Percentiles rank a stretch among this genome's conserved stretches.
These are phyloP conservation scores for Phasia obesa DNA, from an alignment of 2,888 invertebrate genomes.

Conservation along the genomic window DNA sequence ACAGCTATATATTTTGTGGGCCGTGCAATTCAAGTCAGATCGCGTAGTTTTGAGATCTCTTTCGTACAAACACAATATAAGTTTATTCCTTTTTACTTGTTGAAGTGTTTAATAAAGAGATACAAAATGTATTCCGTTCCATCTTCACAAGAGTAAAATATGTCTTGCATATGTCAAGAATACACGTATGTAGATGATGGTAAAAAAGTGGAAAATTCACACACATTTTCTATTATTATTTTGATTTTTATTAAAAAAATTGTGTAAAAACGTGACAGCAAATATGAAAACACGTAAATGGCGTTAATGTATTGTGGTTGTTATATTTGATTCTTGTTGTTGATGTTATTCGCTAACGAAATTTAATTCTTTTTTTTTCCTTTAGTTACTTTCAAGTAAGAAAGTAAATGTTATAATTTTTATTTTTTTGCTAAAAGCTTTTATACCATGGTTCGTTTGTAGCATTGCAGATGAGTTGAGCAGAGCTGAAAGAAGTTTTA, in stretches of 20 bases:
- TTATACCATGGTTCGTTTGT: slow-evolving; percentile 27
- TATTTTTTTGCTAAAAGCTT: slow-evolving; percentile 55
- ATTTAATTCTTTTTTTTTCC: slow-evolving; percentile 47
- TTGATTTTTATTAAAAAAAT: slow-evolving; percentile 12
- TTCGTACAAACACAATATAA: no score
- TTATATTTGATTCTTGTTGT: slow-evolving; percentile 2
- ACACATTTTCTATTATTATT: slow-evolving; percentile 10
- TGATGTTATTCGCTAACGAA: slow-evolving; percentile 45
- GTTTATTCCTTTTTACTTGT: no score
- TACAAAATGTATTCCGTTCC: no score
- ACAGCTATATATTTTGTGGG: no score
- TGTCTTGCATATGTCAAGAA: slow-evolving; percentile 5
- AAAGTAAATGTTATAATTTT: neutral
- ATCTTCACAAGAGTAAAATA: neutral
- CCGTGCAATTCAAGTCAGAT: no score
- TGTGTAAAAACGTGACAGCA: slow-evolving; percentile 46
- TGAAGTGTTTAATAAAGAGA: no score
- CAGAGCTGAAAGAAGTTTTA: slow-evolving; percentile 66
- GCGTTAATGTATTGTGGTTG: slow-evolving; percentile 64
- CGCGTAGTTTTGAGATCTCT: no score
- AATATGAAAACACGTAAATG: slow-evolving; percentile 63
- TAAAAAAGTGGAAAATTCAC: slow-evolving; percentile 41
- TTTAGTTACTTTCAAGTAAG: slow-evolving; percentile 17
- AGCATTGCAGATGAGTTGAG: slow-evolving; percentile 50
- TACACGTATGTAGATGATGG: slow-evolving; percentile 36